Conservation (phyloP, 2,888 invertebrate genomes). For the Cephalotes varians region DNA sequence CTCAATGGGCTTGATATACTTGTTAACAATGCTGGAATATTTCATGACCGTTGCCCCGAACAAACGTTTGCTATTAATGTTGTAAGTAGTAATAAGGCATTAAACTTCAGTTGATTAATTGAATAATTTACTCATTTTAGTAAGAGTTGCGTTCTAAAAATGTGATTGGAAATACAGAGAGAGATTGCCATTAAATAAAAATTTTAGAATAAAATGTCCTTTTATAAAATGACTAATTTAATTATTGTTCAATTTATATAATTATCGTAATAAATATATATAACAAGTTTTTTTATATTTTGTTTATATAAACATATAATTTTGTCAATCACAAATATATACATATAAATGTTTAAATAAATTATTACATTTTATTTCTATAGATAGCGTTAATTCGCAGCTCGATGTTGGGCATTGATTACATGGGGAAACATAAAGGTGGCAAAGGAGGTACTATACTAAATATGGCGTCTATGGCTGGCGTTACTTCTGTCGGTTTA, state of each 20-base stretch:
- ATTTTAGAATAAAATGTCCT: background rate
- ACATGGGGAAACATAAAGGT: constrained; percentile 85
- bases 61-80: constrained; percentile 91
- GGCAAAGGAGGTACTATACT: constrained; percentile 88
- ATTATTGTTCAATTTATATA: no score
- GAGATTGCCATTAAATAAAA: background rate
- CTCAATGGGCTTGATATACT: constrained; percentile 89
- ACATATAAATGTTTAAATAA: background rate
- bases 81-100: constrained; percentile 86
- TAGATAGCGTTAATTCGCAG: constrained; percentile 84
- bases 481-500: constrained; percentile 81
- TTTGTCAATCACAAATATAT: background rate
- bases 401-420: constrained; percentile 83
- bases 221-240: background rate
- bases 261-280: background rate
- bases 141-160: background rate
- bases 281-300: background rate
- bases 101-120: background rate
- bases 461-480: constrained; percentile 88
- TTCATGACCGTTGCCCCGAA: constrained; percentile 91
- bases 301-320: background rate
- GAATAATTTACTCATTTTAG: background rate
- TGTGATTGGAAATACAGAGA: background rate
- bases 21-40: constrained; percentile 92
- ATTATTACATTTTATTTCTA: constrained; percentile 22